A percentile compares a stretch with the other conserved stretches of the same genome.
Evolutionary conservation across 1,140 invertebrate species (phyloP).

Genomic region (Apis cerana): DNA sequence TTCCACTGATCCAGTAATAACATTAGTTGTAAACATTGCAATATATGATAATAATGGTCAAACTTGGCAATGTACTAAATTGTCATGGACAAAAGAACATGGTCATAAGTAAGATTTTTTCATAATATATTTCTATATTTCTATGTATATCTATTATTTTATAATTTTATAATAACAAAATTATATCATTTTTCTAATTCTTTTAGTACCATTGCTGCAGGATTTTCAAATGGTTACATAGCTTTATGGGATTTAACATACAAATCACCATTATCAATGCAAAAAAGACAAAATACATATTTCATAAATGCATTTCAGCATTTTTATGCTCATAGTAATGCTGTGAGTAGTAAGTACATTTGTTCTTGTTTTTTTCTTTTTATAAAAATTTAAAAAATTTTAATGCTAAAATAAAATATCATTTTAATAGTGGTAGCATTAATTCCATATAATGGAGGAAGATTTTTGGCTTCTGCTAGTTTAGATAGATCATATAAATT

Average conservation of each 20-base stretch:
- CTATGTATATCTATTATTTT: neutral
- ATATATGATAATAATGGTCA: constrained; percentile 65
- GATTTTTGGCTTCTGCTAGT: constrained; percentile 77
- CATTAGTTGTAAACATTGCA: constrained; percentile 70
- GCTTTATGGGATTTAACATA: constrained; percentile 83
- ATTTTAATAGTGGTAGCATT: constrained; percentile 71
- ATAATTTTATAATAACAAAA: constrained; percentile 3
- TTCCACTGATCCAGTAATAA: constrained; percentile 74
- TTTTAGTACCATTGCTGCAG: constrained; percentile 82
- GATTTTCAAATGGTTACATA: constrained; percentile 85
- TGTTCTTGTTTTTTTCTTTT: neutral
- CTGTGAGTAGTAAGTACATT: constrained; percentile 73
- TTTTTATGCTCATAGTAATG: constrained; percentile 79
- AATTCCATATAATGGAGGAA: constrained; percentile 72
- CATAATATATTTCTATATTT: neutral
- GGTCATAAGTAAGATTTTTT: constrained; percentile 71
- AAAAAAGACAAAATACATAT: constrained; percentile 71
- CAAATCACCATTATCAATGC: constrained; percentile 81
- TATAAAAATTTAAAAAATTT: neutral
- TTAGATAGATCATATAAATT: constrained; percentile 80
- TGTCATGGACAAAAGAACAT: constrained; percentile 79
- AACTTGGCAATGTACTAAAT: constrained; percentile 76
- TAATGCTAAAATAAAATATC: constrained; percentile 15
- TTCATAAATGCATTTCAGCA: constrained; percentile 76
- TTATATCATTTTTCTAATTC: constrained; percentile 24